These are phyloP conservation scores for Salvelinus sp. DNA, from an alignment of 2,113 vertebrate species.

Conservation along the genomic window DNA sequence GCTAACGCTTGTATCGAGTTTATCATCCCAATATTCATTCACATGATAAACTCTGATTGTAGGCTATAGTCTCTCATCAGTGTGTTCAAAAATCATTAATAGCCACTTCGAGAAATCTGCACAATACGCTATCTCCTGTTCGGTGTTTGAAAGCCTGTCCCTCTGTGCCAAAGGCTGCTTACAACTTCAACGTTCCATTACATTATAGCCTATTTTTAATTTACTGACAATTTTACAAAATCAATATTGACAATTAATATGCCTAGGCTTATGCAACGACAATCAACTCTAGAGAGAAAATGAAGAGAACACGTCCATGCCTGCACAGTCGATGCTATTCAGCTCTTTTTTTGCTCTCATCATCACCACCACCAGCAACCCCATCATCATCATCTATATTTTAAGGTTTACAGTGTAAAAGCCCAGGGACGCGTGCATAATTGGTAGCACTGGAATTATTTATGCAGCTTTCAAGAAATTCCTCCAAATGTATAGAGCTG, in stretches of 20 bases:
- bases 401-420: conserved; percentile 12
- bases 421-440: conserved; percentile 9
- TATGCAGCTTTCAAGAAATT: conserved; percentile 3
- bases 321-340: neutral
- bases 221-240: neutral
- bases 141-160: neutral
- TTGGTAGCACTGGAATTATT: conserved; percentile 21
- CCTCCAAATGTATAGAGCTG: neutral
- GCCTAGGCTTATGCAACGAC: no score
- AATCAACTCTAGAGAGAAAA: neutral
- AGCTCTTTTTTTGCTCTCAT: neutral
- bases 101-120: neutral
- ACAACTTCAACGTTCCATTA: neutral
- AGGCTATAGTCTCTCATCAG: no score
- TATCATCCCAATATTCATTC: neutral
- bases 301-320: neutral
- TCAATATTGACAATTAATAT: no score
- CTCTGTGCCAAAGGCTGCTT: neutral
- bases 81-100: neutral
- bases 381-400: conserved; percentile 16
- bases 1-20: neutral
- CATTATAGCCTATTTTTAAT: neutral
- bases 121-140: neutral
- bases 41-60: neutral
- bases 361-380: neutral